A percentile compares a stretch with the other conserved stretches of the same genome.
phyloP scores from a whole-genome alignment of 1,140 invertebrate genomes.

The Solenopsis invicta region DNA sequence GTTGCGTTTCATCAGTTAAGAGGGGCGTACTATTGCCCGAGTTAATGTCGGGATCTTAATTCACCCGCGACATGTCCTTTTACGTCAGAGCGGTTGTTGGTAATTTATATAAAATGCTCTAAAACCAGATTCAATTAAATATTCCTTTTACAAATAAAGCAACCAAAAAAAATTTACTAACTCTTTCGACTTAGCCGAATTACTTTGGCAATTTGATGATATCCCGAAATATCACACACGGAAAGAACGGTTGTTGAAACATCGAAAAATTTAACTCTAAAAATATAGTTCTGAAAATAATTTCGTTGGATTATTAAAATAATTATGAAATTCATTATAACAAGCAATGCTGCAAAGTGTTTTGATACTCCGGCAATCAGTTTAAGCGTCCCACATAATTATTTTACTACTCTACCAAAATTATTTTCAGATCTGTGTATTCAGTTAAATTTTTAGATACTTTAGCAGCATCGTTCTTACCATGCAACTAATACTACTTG shows the following conservation, averaged over 20 bases:
- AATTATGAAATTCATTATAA: no score
- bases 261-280: no score
- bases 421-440: no score
- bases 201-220: slow-evolving; percentile 76
- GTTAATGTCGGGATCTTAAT: slow-evolving; percentile 43
- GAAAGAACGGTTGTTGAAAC: no score
- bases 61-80: slow-evolving; percentile 31
- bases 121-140: slow-evolving; percentile 47
- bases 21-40: slow-evolving; percentile 33
- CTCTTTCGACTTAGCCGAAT: slow-evolving; percentile 73
- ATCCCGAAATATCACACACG: slow-evolving; percentile 61
- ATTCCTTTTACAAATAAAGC: slow-evolving; percentile 47
- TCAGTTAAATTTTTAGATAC: no score
- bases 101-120: slow-evolving; percentile 12
- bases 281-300: no score
- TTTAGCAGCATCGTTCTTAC: not conserved
- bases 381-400: no score
- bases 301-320: no score
- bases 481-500: slow-evolving; percentile 7
- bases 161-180: slow-evolving; percentile 75
- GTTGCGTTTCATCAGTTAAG: slow-evolving; percentile 50
- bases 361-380: no score
- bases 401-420: no score
- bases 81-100: not conserved
- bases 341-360: no score